Base-by-base conservation (phyloP, 2,888 invertebrate species). In the Polydrusus cervinus region DNA sequence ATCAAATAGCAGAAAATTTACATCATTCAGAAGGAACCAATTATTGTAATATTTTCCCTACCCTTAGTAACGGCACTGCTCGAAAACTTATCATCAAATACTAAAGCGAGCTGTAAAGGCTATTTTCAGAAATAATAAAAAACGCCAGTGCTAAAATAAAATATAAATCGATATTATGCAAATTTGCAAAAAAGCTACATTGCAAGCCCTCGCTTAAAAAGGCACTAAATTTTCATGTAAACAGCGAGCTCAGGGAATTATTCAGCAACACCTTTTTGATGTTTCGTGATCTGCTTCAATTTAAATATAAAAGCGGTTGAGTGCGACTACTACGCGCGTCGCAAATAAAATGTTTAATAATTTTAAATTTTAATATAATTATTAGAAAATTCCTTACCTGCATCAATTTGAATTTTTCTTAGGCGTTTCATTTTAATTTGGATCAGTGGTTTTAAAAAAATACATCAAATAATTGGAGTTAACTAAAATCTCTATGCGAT, bases 131-230 rank as follows among this genome's bases (percentile, higher is more conserved):
- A 30, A 53, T 53, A 53, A 49, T 30, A 30, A n/a, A 25, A 51
- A 53, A 53, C 30, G 25, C 53, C 30, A 30, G 25, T 13, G 25
- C 53, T 53, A 53, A 34, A 34, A 53, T 53, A 53, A 53, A 53
- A 53, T 53, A n/a, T 30, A 53, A 53, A 53, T 53, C 53, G 53
- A 53, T 53, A 53, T n/a, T 53, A 53, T 53, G 53, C 53, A 53
- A 53, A 53, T 53, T 53, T 7, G 53, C 25, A 53, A 53, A 53
- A 51, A 53, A 53, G 53, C 30, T 30, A n/a, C 25, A 53, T 53
- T 53, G 53, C 53, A 53, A 53, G n/a, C 30, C 3, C 7, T 47
- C 16, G 14, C 14, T 47, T 13, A 30, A 53, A 53, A 53, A 25
- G 13, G 30, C n/a, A 30, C 16, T 53, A 25, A 30, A 53, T 53